Percentiles rank a stretch among this genome's conserved stretches.
Conservation (phyloP, 2,113 vertebrate species). For the Hassar affinis region DNA sequence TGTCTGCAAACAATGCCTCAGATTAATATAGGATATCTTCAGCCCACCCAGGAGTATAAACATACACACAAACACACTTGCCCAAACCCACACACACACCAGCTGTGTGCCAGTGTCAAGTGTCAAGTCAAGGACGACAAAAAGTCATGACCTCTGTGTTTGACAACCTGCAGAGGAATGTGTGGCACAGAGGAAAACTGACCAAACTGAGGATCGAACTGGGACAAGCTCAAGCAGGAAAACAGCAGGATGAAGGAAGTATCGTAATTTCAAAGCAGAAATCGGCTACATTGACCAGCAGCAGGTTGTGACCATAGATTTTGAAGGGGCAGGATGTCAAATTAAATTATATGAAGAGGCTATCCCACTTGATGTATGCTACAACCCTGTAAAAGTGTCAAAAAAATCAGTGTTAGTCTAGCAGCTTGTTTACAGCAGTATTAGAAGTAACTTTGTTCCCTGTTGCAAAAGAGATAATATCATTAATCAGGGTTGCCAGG, state of each 20-base stretch:
- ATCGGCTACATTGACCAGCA: too few relatives aligned
- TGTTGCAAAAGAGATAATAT: too few relatives aligned
- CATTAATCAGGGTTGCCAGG: too few relatives aligned
- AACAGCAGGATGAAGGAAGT: neutral
- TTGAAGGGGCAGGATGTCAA: too few relatives aligned
- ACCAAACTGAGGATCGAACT: neutral
- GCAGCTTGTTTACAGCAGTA: too few relatives aligned
- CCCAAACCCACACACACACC: neutral
- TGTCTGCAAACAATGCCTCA: neutral
- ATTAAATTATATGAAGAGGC: too few relatives aligned
- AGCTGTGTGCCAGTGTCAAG: constrained; percentile 6
- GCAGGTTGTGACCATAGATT: too few relatives aligned
- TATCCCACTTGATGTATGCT: too few relatives aligned
- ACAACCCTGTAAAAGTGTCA: too few relatives aligned
- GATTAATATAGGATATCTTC: neutral
- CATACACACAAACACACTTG: neutral
- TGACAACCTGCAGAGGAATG: neutral
- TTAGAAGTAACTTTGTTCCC: too few relatives aligned
- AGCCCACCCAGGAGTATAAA: neutral
- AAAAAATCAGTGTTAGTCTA: too few relatives aligned
- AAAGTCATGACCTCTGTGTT: constrained; percentile 9
- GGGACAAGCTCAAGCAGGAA: neutral
- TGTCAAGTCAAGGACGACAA: neutral
- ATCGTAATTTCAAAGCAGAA: too few relatives aligned
- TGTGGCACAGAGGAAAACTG: neutral